phyloP scores from a whole-genome alignment of 30 jellyfish, hydroid and myxozoan genomes.

The Aurelia coerulea region DNA sequence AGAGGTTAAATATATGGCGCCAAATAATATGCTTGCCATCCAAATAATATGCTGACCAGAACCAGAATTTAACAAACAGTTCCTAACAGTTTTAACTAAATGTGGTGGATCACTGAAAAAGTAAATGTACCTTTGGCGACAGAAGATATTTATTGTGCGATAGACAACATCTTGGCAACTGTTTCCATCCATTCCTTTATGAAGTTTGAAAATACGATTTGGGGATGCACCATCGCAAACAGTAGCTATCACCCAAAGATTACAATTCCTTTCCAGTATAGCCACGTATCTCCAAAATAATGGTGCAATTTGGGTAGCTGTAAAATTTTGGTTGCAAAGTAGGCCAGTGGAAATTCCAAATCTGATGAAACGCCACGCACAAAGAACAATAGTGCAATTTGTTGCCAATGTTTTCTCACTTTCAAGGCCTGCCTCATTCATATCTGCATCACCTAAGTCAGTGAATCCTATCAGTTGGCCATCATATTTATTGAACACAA shows the following conservation, averaged over 20 bases:
- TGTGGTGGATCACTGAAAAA: conserved; percentile 44
- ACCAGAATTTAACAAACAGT: conserved; percentile 17
- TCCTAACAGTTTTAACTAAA: conserved; percentile 25
- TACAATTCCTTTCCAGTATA: conserved; percentile 27
- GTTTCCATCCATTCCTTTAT: conserved; percentile 10
- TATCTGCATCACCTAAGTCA: no score
- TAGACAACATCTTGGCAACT: conserved; percentile 9
- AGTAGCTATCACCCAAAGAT: conserved; percentile 47
- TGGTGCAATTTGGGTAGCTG: conserved; percentile 28
- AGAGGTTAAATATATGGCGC: conserved; percentile 17
- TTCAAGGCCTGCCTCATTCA: no score
- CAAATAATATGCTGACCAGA: neutral
- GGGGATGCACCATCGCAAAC: neutral
- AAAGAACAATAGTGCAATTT: neutral
- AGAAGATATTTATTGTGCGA: conserved; percentile 14
- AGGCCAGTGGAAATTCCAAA: conserved; percentile 18
- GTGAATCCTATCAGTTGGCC: no score
- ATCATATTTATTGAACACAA: no score
- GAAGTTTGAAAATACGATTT: conserved; percentile 26
- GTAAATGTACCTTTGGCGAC: conserved; percentile 1
- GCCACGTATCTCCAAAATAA: conserved; percentile 37
- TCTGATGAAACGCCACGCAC: conserved; percentile 12
- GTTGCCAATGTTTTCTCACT: neutral
- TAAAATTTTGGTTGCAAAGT: conserved; percentile 35
- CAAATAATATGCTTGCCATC: conserved; percentile 31